A percentile compares a stretch with the other conserved stretches of the same genome.
Evolutionary conservation across 2,888 invertebrate genomes (phyloP).

Genomic region (Erebia palarica): DNA sequence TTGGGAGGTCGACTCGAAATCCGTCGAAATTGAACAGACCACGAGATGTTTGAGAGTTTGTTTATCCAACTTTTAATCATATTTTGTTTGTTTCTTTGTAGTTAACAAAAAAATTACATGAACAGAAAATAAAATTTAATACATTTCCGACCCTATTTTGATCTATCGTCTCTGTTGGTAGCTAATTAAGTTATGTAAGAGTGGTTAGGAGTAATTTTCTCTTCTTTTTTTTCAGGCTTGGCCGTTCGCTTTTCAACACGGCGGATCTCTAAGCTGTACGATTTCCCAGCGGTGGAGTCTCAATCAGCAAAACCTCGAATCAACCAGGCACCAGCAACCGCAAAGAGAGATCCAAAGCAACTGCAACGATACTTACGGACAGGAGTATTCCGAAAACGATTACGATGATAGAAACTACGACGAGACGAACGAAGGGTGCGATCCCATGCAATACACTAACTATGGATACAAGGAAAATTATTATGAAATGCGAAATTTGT

Average conservation of each 20-base stretch:
- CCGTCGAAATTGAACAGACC: too few relatives aligned
- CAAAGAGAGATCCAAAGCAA: slow-evolving; percentile 40
- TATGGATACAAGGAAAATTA: slow-evolving; percentile 73
- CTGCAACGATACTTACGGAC: slow-evolving; percentile 49
- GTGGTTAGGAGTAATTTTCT: neutral
- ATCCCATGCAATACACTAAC: slow-evolving; percentile 64
- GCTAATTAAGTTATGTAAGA: too few relatives aligned
- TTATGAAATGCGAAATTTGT: slow-evolving; percentile 65
- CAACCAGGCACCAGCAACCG: slow-evolving; percentile 42
- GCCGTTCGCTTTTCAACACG: slow-evolving; percentile 90
- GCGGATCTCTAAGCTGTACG: slow-evolving; percentile 73
- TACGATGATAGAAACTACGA: slow-evolving; percentile 69
- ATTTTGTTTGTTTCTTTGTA: too few relatives aligned
- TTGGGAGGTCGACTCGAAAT: too few relatives aligned
- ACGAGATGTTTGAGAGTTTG: too few relatives aligned
- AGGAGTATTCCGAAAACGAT: slow-evolving; percentile 69
- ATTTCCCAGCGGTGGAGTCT: slow-evolving; percentile 73
- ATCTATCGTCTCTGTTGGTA: too few relatives aligned
- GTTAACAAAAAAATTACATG: too few relatives aligned
- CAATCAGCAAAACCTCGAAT: slow-evolving; percentile 53
- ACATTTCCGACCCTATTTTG: too few relatives aligned
- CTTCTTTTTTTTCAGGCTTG: slow-evolving; percentile 83
- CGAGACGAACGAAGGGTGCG: slow-evolving; percentile 57
- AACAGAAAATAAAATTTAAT: too few relatives aligned
- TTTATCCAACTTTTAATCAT: too few relatives aligned